Conservation (phyloP, 2,888 invertebrate genomes). For the Xestia sexstrigata region DNA sequence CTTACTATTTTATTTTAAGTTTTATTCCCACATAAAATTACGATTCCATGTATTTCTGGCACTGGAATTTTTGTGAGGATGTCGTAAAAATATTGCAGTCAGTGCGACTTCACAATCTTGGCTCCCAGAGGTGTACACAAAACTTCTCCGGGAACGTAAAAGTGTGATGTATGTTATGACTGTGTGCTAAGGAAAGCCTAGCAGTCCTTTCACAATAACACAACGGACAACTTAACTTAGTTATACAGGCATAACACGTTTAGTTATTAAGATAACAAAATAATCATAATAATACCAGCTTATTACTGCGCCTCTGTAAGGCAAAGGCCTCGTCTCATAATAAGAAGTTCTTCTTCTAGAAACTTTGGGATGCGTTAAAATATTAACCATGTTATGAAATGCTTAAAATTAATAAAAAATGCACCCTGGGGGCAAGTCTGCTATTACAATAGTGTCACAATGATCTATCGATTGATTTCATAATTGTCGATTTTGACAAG, state of each 20-base stretch:
- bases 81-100: slow-evolving; percentile 15
- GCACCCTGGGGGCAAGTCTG: no score
- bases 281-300: neutral
- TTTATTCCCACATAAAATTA: neutral
- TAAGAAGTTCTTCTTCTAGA: neutral
- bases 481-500: no score
- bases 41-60: neutral
- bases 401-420: neutral
- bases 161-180: neutral
- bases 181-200: neutral
- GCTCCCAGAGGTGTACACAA: slow-evolving; percentile 22
- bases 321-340: no score
- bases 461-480: no score
- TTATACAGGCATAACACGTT: neutral
- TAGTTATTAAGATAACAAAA: neutral
- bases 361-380: no score
- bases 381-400: neutral
- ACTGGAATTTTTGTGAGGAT: neutral
- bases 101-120: slow-evolving; percentile 20
- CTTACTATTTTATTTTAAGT: neutral
- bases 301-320: no score
- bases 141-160: neutral
- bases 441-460: no score
- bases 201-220: neutral
- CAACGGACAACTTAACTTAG: neutral